phyloP scores from a whole-genome alignment of 2,113 vertebrate genomes.

The Gobiocypris rarus region DNA sequence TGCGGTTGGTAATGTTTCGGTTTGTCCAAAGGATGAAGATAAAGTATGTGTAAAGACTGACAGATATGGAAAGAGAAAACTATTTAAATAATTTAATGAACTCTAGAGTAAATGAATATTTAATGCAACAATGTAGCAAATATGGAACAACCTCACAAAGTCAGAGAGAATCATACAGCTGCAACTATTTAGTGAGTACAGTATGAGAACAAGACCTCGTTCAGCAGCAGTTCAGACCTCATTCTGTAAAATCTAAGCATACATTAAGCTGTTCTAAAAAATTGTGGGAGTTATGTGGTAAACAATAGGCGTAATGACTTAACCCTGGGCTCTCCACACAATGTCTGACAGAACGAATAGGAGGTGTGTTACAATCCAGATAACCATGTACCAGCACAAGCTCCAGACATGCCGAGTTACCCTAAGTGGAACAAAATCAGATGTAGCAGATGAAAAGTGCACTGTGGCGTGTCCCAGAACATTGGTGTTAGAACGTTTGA shows the following conservation, averaged over 20 bases:
- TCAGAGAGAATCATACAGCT: background rate
- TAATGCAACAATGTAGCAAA: background rate
- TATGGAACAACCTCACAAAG: background rate
- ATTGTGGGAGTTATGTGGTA: background rate
- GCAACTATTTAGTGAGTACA: background rate
- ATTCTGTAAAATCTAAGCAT: constrained; percentile 10
- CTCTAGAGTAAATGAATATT: background rate
- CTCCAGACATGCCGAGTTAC: constrained; percentile 12
- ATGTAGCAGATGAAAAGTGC: constrained; percentile 7
- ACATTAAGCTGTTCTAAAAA: background rate
- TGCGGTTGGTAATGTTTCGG: background rate
- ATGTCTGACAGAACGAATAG: background rate
- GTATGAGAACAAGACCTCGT: background rate
- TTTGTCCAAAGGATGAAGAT: background rate
- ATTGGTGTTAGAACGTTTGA: constrained; percentile 1
- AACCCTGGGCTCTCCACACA: background rate
- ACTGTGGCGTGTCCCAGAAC: constrained; percentile 12
- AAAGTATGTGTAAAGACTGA: constrained; percentile 14
- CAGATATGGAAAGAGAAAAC: constrained; percentile 2
- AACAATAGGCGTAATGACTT: background rate
- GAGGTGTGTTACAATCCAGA: background rate
- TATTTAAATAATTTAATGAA: constrained; percentile 13
- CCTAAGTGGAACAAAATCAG: constrained; percentile 16
- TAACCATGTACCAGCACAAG: constrained; percentile 6
- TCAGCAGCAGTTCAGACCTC: background rate